A percentile compares a stretch with the other conserved stretches of the same genome.
These are phyloP conservation scores for Rhagonycha lutea DNA, from an alignment of 2,888 invertebrate species.

Conservation along the genomic window DNA sequence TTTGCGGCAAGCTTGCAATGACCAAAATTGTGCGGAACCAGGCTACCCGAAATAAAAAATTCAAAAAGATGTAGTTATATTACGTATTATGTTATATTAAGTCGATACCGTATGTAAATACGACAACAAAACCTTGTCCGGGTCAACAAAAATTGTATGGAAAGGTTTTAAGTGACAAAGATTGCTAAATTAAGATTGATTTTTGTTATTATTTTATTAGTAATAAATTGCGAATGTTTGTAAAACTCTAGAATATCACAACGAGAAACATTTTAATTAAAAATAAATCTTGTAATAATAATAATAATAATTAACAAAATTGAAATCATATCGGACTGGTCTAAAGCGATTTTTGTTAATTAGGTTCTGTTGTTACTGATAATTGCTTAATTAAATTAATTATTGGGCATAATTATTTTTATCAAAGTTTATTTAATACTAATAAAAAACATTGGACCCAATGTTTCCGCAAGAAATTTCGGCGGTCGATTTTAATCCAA, in stretches of 20 bases:
- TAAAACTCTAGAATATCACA: neutral
- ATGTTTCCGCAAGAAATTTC: neutral
- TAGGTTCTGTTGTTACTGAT: neutral
- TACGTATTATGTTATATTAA: too few relatives aligned
- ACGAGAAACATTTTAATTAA: neutral
- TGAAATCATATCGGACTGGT: neutral
- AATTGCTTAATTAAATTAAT: neutral
- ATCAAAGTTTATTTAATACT: neutral
- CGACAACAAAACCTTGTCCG: neutral
- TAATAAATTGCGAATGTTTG: too few relatives aligned
- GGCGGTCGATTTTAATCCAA: neutral
- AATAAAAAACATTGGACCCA: too few relatives aligned
- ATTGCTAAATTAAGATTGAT: too few relatives aligned
- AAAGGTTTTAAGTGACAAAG: neutral
- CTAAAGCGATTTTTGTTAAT: neutral
- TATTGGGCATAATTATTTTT: neutral
- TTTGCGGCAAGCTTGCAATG: too few relatives aligned
- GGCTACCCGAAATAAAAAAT: too few relatives aligned
- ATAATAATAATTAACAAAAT: neutral
- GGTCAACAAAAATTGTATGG: neutral
- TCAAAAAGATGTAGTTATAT: too few relatives aligned
- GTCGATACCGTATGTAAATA: neutral
- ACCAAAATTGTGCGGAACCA: too few relatives aligned
- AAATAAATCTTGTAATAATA: too few relatives aligned
- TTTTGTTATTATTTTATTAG: too few relatives aligned